Base-by-base conservation (phyloP, 2,888 invertebrate genomes). In the Dione vanillae region DNA sequence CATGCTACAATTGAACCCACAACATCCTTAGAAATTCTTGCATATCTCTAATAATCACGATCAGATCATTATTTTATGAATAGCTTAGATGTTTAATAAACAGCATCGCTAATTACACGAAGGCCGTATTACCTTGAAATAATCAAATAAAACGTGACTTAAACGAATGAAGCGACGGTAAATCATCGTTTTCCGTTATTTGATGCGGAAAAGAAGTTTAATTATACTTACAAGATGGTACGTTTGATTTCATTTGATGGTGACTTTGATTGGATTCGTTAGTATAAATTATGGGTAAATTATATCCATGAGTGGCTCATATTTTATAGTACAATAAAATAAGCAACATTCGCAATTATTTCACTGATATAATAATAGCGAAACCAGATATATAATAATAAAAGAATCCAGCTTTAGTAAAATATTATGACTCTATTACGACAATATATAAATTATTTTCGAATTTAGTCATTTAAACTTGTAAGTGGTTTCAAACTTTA, bases 111-210 rank as follows among this genome's bases (percentile, higher is more conserved):
- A 37, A 49, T 64, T 49, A 64, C 12, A 8, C 12, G 49, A 64
- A 64, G 62, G 62, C 62, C 35, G 37, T 49, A 49, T 37, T 37
- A 8, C 37, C 35, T 49, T 37, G 49, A 49, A 64, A 64, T 64
- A 12, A 40, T 37, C 49, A 35, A 64, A 49, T 49, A 64, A 64
- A 64, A 37, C 64, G 64, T 64, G 64, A 64, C 62, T 47, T 19
- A 19, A 45, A 35, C 19, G 37, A 64, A 64, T 37, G 56, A 54
- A 0, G 35, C 54, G 54, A 56, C 27, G 37, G 49, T 49, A 64
- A 61, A 27, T 64, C 49, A 49, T 49, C 62, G 14, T 64, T 64
- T 61, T 61, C 61, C 61, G 45, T 43, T 61, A 45, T 61, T 61
- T n/a, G 45, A 61, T 61, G 27, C 61, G 61, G 45, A 61, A 27